phyloP scores from a whole-genome alignment of 2,797 vertebrate genomes.

The Hippocampus kuda region DNA sequence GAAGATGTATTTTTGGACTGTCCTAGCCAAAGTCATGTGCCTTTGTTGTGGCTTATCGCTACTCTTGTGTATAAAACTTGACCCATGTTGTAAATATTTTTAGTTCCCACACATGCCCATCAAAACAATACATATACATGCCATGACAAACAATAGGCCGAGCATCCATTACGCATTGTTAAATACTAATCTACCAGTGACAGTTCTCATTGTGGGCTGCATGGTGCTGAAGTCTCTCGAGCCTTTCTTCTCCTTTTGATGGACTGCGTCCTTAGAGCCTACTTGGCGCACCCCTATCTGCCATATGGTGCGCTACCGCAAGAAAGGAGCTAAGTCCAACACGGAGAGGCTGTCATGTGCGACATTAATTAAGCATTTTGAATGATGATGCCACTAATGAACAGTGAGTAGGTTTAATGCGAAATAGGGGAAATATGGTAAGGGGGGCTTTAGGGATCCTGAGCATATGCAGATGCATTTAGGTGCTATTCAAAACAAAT shows the following conservation, averaged over 20 bases:
- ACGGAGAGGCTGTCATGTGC: neutral
- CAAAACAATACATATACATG: neutral
- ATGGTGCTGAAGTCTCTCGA: slow-evolving; percentile 40
- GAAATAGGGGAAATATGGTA: neutral
- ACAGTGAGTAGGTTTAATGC: neutral
- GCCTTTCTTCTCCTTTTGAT: slow-evolving; percentile 56
- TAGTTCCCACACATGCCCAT: neutral
- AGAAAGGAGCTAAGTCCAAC: slow-evolving; percentile 21
- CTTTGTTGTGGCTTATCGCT: neutral
- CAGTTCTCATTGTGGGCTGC: slow-evolving; percentile 39
- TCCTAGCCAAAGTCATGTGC: too few species aligned
- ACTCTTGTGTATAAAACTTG: neutral
- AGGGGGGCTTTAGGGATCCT: neutral
- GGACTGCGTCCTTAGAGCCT: slow-evolving; percentile 38
- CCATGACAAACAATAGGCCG: slow-evolving; percentile 20
- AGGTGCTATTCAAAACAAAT: neutral
- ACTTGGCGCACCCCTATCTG: slow-evolving; percentile 52
- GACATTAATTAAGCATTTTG: neutral
- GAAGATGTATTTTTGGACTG: too few species aligned
- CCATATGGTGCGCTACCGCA: slow-evolving; percentile 64
- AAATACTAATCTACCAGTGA: slow-evolving; percentile 36
- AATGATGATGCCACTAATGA: slow-evolving; percentile 2
- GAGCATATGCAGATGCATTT: neutral
- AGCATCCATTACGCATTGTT: slow-evolving; percentile 32
- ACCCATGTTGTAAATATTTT: neutral